Conservation (phyloP, 2,113 vertebrate species). For the Amblyopsis rosae region DNA sequence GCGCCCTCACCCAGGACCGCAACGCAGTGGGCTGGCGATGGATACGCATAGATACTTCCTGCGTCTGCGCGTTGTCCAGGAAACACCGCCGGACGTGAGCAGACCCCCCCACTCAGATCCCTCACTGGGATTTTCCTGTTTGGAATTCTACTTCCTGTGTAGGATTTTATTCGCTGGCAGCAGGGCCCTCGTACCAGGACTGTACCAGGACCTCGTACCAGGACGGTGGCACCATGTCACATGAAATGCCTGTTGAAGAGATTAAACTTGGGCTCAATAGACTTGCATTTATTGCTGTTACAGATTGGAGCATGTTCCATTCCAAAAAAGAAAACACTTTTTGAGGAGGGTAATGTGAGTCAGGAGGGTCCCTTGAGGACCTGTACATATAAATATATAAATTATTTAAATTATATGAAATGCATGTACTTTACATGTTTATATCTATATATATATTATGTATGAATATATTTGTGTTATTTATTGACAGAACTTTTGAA, state of each 20-base stretch:
- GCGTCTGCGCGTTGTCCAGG: slow-evolving; percentile 92
- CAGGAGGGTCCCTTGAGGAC: slow-evolving; percentile 23
- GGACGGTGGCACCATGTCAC: slow-evolving; percentile 1
- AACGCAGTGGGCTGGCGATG: slow-evolving; percentile 88
- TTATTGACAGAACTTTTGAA: slow-evolving; percentile 84
- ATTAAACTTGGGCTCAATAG: not conserved
- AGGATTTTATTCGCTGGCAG: slow-evolving; percentile 44
- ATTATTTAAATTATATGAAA: slow-evolving; percentile 99
- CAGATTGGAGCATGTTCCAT: no score
- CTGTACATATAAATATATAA: slow-evolving; percentile 90
- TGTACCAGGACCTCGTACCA: slow-evolving; percentile 26
- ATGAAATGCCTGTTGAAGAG: slow-evolving; percentile 37
- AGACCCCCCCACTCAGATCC: slow-evolving; percentile 29
- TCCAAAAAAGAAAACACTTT: slow-evolving; percentile 38
- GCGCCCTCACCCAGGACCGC: slow-evolving; percentile 88
- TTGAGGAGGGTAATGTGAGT: slow-evolving; percentile 9
- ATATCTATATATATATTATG: slow-evolving; percentile 79
- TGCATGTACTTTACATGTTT: slow-evolving; percentile 99
- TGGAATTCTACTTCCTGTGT: slow-evolving; percentile 33
- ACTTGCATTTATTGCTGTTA: slow-evolving; percentile 32
- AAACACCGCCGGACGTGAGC: slow-evolving; percentile 89
- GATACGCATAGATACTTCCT: slow-evolving; percentile 98
- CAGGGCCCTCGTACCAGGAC: slow-evolving; percentile 22
- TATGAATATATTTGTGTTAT: slow-evolving; percentile 91
- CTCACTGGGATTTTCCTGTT: slow-evolving; percentile 39